Conservation (phyloP, 2,797 vertebrate genomes). For the Lacerta bilineata region DNA sequence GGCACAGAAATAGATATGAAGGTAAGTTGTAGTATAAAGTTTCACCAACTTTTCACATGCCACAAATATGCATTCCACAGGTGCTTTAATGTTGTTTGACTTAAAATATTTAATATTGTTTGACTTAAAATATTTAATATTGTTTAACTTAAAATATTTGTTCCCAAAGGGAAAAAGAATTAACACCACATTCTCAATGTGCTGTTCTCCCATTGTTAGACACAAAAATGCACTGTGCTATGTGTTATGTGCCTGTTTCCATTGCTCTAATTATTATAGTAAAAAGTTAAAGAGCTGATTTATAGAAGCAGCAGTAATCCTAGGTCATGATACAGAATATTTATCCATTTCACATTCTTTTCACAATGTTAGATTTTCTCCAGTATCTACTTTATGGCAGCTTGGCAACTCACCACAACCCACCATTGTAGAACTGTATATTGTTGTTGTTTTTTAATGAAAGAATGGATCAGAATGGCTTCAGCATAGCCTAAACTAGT, state of each 20-base stretch:
- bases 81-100: neutral
- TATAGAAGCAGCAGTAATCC: neutral
- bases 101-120: neutral
- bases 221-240: neutral
- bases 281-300: neutral
- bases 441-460: neutral
- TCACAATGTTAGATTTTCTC: neutral
- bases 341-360: too few relatives aligned
- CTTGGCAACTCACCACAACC: neutral
- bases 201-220: neutral
- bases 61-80: neutral
- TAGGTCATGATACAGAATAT: neutral
- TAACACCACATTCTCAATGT: neutral
- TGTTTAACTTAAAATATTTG: neutral
- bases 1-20: slow-evolving; percentile 99
- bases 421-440: neutral
- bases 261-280: neutral
- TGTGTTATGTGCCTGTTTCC: neutral
- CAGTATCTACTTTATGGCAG: neutral
- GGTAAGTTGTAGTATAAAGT: slow-evolving; percentile 77
- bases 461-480: neutral
- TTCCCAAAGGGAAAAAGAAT: neutral
- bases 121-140: neutral
- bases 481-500: neutral
- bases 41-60: neutral